Evolutionary conservation across 53 echinoderm and acorn worm genomes (phyloP).

Genomic region (Arbacia lixula): DNA sequence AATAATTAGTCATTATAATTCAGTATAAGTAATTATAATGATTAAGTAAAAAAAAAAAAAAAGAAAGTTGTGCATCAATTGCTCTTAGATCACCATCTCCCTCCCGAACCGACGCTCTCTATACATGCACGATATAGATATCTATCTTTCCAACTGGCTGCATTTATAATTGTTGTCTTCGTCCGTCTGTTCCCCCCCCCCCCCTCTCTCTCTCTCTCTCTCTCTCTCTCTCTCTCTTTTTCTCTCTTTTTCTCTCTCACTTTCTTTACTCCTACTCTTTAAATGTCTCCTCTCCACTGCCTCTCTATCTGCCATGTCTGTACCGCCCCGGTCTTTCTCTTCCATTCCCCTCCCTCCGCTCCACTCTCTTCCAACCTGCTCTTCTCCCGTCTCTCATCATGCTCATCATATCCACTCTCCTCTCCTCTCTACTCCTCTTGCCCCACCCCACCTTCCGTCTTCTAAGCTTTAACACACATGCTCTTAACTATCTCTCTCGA

Average conservation of each 20-base stretch:
- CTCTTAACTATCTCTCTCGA: too few relatives aligned
- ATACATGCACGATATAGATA: too few relatives aligned
- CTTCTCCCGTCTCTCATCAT: background rate
- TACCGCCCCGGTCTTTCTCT: background rate
- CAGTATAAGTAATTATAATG: too few relatives aligned
- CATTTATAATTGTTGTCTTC: too few relatives aligned
- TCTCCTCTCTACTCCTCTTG: background rate
- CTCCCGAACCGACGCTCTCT: too few relatives aligned
- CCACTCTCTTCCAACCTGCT: background rate
- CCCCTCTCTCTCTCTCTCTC: background rate
- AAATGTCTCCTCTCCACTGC: background rate
- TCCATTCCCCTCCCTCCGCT: background rate
- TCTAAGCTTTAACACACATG: too few relatives aligned
- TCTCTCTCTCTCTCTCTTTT: background rate
- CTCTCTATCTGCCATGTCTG: background rate
- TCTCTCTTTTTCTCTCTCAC: background rate
- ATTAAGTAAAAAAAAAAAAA: too few relatives aligned
- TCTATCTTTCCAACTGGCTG: too few relatives aligned
- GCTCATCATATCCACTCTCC: background rate
- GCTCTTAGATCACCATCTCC: too few relatives aligned
- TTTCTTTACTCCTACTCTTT: background rate
- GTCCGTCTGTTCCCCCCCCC: background rate
- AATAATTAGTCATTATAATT: too few relatives aligned
- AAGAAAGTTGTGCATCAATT: too few relatives aligned
- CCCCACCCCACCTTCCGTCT: background rate